phyloP scores from a whole-genome alignment of 2,113 vertebrate genomes.

The Procapra przewalskii region DNA sequence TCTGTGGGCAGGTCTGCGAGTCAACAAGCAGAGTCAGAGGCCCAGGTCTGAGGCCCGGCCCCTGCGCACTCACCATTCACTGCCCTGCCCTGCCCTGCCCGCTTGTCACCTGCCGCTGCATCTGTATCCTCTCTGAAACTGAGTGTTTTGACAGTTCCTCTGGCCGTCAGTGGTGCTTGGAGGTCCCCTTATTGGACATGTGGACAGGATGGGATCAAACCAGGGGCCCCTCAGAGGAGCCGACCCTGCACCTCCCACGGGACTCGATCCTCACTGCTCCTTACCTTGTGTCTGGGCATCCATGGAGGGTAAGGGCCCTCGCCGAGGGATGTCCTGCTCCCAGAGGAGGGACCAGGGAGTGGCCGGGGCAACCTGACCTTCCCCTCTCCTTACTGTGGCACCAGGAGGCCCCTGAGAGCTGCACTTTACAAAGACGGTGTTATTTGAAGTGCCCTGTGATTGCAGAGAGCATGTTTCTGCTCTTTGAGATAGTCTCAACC shows the following conservation, averaged over 20 bases:
- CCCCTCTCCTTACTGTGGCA: neutral
- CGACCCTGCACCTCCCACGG: rapidly evolving
- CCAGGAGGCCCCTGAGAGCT: too few species aligned
- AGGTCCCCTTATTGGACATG: neutral
- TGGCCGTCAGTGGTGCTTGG: neutral
- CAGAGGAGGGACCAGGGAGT: neutral
- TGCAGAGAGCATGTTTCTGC: too few species aligned
- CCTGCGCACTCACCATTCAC: rapidly evolving
- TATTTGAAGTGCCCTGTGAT: rapidly evolving
- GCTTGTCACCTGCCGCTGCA: neutral
- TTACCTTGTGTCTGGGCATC: neutral
- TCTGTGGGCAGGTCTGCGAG: rapidly evolving
- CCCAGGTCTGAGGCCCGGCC: neutral
- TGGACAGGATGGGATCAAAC: rapidly evolving
- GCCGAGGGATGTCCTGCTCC: neutral
- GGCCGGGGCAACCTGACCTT: neutral
- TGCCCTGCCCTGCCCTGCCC: too few species aligned
- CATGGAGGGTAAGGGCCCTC: slow-evolving; percentile 20
- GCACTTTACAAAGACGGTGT: too few species aligned
- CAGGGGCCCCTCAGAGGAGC: too few species aligned
- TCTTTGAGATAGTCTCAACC: neutral
- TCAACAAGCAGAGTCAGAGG: rapidly evolving
- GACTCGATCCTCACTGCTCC: neutral
- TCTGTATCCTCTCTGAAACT: neutral
- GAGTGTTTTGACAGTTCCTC: neutral